These are phyloP conservation scores for Sylvia atricapilla DNA, from an alignment of 2,113 vertebrate species.

Conservation along the genomic window DNA sequence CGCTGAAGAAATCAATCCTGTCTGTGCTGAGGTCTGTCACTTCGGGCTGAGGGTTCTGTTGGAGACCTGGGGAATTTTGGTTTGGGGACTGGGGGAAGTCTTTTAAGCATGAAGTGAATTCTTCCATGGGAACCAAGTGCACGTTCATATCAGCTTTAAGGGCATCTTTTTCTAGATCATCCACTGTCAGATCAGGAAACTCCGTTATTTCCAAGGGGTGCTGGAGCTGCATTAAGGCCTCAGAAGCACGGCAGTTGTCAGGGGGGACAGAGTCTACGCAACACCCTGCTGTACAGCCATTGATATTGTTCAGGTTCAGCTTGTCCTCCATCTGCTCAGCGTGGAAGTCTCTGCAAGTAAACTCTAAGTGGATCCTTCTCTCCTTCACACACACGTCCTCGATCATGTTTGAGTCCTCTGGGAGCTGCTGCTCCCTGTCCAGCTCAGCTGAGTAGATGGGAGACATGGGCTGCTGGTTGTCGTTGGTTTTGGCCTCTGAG, in stretches of 20 bases:
- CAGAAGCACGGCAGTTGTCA: slow-evolving; percentile 73
- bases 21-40: slow-evolving; percentile 81
- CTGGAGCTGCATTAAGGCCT: slow-evolving; percentile 72
- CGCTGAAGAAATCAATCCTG: slow-evolving; percentile 93
- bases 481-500: slow-evolving; percentile 70
- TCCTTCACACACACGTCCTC: slow-evolving; percentile 63
- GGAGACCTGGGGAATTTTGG: slow-evolving; percentile 61
- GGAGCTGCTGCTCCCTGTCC: slow-evolving; percentile 56
- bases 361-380: slow-evolving; percentile 72
- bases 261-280: slow-evolving; percentile 65
- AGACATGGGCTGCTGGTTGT: slow-evolving; percentile 69
- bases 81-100: slow-evolving; percentile 73
- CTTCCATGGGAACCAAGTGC: slow-evolving; percentile 77
- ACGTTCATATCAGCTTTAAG: slow-evolving; percentile 74
- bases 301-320: slow-evolving; percentile 80
- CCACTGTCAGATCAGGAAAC: slow-evolving; percentile 74
- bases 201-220: slow-evolving; percentile 51
- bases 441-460: slow-evolving; percentile 57
- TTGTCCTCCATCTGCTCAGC: slow-evolving; percentile 78
- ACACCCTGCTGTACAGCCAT: slow-evolving; percentile 70
- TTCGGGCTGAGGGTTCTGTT: slow-evolving; percentile 43
- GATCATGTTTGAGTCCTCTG: slow-evolving; percentile 5
- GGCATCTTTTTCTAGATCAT: slow-evolving; percentile 77
- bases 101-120: slow-evolving; percentile 69
- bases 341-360: slow-evolving; percentile 66